Conservation (phyloP, 1,140 invertebrate genomes). For the Dufourea novaeangliae region DNA sequence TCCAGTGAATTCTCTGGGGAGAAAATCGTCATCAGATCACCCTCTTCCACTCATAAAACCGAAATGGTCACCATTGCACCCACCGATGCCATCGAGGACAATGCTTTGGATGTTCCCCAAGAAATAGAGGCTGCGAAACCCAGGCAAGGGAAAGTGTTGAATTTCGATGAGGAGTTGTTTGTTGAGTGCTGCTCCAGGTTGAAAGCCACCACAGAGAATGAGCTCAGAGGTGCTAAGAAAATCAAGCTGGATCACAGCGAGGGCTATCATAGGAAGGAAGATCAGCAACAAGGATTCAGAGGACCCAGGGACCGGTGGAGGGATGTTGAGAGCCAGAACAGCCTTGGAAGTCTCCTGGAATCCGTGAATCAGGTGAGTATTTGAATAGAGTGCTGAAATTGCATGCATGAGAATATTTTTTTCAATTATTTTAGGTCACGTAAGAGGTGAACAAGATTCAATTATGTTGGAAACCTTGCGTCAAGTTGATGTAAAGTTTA, state of each 20-base stretch:
- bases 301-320: conserved; percentile 73
- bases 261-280: conserved; percentile 71
- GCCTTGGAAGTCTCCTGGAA: conserved; percentile 76
- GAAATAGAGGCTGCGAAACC: conserved; percentile 64
- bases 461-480: neutral
- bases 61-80: conserved; percentile 77
- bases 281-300: conserved; percentile 67
- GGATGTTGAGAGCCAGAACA: conserved; percentile 78
- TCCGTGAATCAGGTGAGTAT: conserved; percentile 79
- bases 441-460: neutral
- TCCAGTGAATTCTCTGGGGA: conserved; percentile 69
- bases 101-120: conserved; percentile 75
- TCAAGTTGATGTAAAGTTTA: neutral
- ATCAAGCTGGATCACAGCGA: conserved; percentile 78
- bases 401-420: conserved; percentile 5
- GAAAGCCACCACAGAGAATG: conserved; percentile 79
- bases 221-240: conserved; percentile 78
- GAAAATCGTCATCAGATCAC: conserved; percentile 75
- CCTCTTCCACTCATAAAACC: conserved; percentile 56
- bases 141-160: conserved; percentile 77
- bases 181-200: conserved; percentile 79
- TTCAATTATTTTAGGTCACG: neutral
- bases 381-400: neutral
- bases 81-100: conserved; percentile 78
- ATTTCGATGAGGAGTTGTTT: conserved; percentile 79